Percentiles rank a stretch among this genome's conserved stretches.
These are phyloP conservation scores for Actinia equina DNA, from an alignment of 64 coral and sea anemone species.

Conservation along the genomic window DNA sequence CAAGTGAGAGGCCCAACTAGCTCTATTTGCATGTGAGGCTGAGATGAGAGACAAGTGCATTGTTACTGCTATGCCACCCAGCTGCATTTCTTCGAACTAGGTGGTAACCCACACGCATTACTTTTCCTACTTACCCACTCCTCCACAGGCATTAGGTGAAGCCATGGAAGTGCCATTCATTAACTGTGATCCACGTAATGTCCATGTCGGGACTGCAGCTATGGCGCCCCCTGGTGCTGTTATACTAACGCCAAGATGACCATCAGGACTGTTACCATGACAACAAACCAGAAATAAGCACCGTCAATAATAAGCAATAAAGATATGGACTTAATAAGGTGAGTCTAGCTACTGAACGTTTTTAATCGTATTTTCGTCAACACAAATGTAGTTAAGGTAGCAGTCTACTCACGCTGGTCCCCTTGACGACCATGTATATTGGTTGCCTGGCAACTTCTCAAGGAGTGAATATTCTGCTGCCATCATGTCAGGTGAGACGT, in stretches of 20 bases:
- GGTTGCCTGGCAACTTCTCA: conserved; percentile 90
- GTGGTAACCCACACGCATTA: background rate
- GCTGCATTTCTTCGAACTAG: no score
- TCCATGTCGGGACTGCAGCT: conserved; percentile 95
- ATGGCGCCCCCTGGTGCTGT: conserved; percentile 94
- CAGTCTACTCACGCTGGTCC: conserved; percentile 79
- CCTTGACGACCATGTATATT: conserved; percentile 98
- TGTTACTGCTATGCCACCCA: no score
- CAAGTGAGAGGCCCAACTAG: no score
- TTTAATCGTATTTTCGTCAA: no score
- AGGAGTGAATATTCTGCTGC: conserved; percentile 91
- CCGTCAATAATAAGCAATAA: background rate
- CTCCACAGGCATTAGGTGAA: conserved; percentile 97
- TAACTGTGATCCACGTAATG: conserved; percentile 81
- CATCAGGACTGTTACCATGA: conserved; percentile 54
- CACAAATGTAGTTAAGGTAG: background rate
- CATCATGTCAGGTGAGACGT: conserved; percentile 99
- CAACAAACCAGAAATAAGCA: background rate
- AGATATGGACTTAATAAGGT: no score
- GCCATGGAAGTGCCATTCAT: conserved; percentile 99
- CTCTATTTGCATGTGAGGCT: no score
- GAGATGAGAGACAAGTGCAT: no score
- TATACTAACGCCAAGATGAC: conserved; percentile 65
- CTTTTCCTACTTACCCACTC: conserved; percentile 59
- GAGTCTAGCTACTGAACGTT: no score